These are phyloP conservation scores for Dioctria linearis DNA, from an alignment of 2,888 invertebrate genomes.

Conservation along the genomic window DNA sequence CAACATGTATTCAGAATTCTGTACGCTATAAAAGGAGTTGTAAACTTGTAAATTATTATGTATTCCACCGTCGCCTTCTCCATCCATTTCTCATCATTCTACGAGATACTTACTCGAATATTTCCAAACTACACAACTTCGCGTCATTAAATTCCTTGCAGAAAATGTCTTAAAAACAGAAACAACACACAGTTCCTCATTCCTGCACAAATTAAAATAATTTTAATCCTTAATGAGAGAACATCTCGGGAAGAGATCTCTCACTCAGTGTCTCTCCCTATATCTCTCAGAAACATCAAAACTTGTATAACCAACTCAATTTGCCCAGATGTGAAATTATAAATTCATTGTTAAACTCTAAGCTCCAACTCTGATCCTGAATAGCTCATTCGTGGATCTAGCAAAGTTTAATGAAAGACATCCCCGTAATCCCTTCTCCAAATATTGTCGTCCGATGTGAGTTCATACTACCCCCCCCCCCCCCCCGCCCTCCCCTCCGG, in stretches of 20 bases:
- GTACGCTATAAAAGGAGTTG: too few relatives aligned
- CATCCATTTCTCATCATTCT: too few relatives aligned
- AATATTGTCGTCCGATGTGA: constrained; percentile 22
- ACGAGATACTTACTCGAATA: too few relatives aligned
- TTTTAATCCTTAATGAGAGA: constrained; percentile 16
- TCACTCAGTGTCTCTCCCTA: too few relatives aligned
- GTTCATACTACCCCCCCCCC: constrained; percentile 7
- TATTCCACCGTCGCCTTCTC: too few relatives aligned
- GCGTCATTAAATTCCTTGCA: too few relatives aligned
- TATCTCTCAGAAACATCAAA: constrained; percentile 1
- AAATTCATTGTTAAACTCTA: constrained; percentile 32
- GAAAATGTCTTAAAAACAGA: too few relatives aligned
- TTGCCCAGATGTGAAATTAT: constrained; percentile 38
- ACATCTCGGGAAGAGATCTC: background rate
- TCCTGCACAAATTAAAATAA: constrained; percentile 12
- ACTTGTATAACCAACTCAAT: constrained; percentile 32
- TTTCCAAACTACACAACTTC: too few relatives aligned
- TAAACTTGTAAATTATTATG: too few relatives aligned
- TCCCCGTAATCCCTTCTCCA: constrained; percentile 38
- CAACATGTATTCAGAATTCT: too few relatives aligned
- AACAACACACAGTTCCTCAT: too few relatives aligned
- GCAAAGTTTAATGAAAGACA: constrained; percentile 35
- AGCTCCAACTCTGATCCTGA: constrained; percentile 3
- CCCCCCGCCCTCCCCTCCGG: background rate
- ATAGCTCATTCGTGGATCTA: constrained; percentile 27